Evolutionary conservation across 2,888 invertebrate genomes (phyloP).

Genomic region (Gastracanthus pulcherrimus): DNA sequence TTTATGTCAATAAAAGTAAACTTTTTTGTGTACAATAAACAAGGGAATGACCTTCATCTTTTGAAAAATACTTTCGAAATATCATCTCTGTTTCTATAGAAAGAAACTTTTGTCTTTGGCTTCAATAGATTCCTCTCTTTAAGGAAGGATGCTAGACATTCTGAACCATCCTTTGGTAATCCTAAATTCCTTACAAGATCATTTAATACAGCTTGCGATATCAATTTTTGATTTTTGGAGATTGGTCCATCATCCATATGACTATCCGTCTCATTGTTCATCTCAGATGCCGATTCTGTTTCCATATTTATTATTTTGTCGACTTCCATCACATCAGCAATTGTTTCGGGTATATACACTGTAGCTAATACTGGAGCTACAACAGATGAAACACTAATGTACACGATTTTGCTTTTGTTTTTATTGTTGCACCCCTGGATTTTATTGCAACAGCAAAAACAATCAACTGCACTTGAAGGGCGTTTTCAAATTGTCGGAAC

Average conservation of each 20-base stretch:
- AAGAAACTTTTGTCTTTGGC: background rate
- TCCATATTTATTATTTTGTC: too few species aligned
- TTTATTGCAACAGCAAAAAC: slow-evolving; percentile 38
- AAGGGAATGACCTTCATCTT: background rate
- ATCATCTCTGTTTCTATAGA: background rate
- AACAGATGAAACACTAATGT: background rate
- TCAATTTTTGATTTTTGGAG: background rate
- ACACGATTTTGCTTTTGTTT: slow-evolving; percentile 10
- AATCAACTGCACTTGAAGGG: slow-evolving; percentile 3
- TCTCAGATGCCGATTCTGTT: too few species aligned
- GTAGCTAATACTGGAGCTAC: background rate
- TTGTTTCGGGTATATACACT: background rate
- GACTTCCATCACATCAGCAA: background rate
- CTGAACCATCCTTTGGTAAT: background rate
- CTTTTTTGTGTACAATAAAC: background rate
- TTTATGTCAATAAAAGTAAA: too few species aligned
- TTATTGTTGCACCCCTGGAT: slow-evolving; percentile 24
- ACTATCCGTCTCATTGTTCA: slow-evolving; percentile 17
- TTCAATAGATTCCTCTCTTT: background rate
- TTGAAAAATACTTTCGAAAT: background rate
- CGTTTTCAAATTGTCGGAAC: slow-evolving; percentile 7
- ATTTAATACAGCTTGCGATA: background rate
- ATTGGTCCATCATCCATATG: slow-evolving; percentile 21
- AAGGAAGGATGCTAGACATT: background rate
- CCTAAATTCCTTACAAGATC: background rate